Base-by-base conservation (phyloP, 2,113 vertebrate genomes). In the Aspiorhynchus laticeps region DNA sequence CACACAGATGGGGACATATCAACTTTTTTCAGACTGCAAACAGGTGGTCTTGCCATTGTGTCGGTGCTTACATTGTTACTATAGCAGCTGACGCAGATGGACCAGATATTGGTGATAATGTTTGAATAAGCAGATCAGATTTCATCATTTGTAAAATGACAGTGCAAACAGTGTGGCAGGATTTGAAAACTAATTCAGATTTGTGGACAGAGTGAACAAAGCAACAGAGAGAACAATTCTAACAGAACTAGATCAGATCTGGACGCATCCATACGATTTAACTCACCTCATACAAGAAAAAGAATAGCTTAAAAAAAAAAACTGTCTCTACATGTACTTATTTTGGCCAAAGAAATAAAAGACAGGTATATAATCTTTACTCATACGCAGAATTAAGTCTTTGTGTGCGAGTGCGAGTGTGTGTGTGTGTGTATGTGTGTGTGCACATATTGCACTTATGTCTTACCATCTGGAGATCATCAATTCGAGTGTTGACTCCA, bases 381-480 rank as follows among this genome's bases (percentile, higher is more conserved):
- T 59, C 21, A 59, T 9, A 24, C n/a, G 24, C 56, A 59, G 8
- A 59, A 59, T 24, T 56, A 56, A 56, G 53, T 24, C 21, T 59
- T 59, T 59, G 56, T 59, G 7, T 24, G 2, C 24, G 56, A 59
- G n/a, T 17, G n/a, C n/a, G n/a, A n/a, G n/a, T 73, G 75, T 76
- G 17, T 46, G 21, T 59, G 59, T n/a, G 63, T 31, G 31, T 31
- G 26, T 69, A 12, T 71, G 3, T 69, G 31, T 21, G 31, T 71
- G 19, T 12, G 1, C 21, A n/a, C 28, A 14, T 61, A 61, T 11
- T 61, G 24, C 24, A 61, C 24, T n/a, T n/a, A n/a, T 59, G 14
- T 28, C 88, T 91, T 96, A 99, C 98, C 98, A 99, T 99, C 91
- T 99, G 98, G 83, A 99, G 95, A 90, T 99, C 98, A n/a, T 99